Evolutionary conservation across 2,797 vertebrate genomes (phyloP), one percentile per base, ranked within the genome.

Genomic region (Cossypha caffra): DNA sequence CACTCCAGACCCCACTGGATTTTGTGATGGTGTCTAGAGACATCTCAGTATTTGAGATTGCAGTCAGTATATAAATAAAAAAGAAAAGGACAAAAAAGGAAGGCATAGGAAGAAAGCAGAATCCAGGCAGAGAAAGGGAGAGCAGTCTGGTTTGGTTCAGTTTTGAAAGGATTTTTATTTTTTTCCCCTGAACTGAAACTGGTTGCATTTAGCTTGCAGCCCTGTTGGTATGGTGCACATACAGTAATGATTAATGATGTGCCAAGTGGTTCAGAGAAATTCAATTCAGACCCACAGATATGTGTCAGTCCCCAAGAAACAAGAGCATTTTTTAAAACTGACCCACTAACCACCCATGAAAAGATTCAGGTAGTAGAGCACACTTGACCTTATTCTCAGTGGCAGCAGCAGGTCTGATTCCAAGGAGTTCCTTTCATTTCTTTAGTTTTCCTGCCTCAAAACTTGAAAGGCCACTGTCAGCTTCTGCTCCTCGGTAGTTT

Each of bases 171-270:
- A 18, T 40, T 29, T 47, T 73, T n/a, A 31, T 66, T 57, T 43
- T 55, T 14, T 12, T 1, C 1, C 28, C 54, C 52, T 61, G 45
- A 80, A 58, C 61, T 84, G 80, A 75, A 96, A 88, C 54, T 71
- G 78, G 38, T 66, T 66, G 78, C 71, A 59, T 69, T 77, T 95
- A 91, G 89, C 95, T 94, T 81, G 93, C 58, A 96, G 93, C n/a
- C 54, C 55, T 92, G 42, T 82, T 81, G 72, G 59, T 35, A 29
- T 13, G 55, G 73, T 77, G 92, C 69, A 96, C 66, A 90, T 88
- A 91, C 50, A 91, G 75, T 95, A 91, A 90, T 68, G 48, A 97
- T 78, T 95, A 91, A 97, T 95, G 88, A 94, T 95, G 61, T 88
- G 66, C 71, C 89, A 89, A 96, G 88, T 86, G 67, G 38, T 62